Conservation (phyloP, 1,140 invertebrate genomes). For the Drosophila nigrodunni region DNA sequence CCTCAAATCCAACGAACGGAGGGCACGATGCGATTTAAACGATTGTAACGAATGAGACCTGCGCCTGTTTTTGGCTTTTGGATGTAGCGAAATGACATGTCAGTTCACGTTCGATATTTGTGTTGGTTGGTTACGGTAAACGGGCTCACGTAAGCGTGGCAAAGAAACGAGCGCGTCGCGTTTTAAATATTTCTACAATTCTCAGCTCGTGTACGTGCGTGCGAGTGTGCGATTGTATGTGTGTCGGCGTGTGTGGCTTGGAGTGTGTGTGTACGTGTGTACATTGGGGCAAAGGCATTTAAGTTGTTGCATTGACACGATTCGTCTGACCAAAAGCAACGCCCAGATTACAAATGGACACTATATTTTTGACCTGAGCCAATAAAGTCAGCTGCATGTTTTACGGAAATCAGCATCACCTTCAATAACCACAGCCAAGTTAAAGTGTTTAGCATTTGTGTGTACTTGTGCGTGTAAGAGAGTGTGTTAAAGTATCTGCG, state of each 20-base stretch:
- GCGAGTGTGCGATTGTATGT: slow-evolving; percentile 9
- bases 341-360: slow-evolving; percentile 39
- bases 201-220: slow-evolving; percentile 17
- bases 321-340: slow-evolving; percentile 55
- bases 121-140: slow-evolving; percentile 77
- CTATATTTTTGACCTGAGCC: slow-evolving; percentile 31
- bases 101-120: slow-evolving; percentile 84
- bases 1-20: slow-evolving; percentile 21
- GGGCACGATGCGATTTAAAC: slow-evolving; percentile 25
- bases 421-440: slow-evolving; percentile 40
- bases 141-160: slow-evolving; percentile 54
- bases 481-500: slow-evolving; percentile 8
- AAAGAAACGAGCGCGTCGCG: slow-evolving; percentile 59
- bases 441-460: slow-evolving; percentile 49
- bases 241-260: slow-evolving; percentile 24
- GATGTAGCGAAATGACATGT: slow-evolving; percentile 63
- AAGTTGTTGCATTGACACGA: slow-evolving; percentile 65
- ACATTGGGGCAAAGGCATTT: slow-evolving; percentile 25
- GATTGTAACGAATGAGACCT: slow-evolving; percentile 50
- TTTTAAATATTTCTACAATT: slow-evolving; percentile 42
- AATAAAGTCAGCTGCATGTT: slow-evolving; percentile 6
- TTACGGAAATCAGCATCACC: slow-evolving; percentile 16
- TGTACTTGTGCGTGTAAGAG: slow-evolving; percentile 25
- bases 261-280: slow-evolving; percentile 22
- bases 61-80: slow-evolving; percentile 61